Percentiles rank a stretch among this genome's conserved stretches.
Evolutionary conservation across 2,113 vertebrate genomes (phyloP).

Genomic region (Toxotes jaculatrix): DNA sequence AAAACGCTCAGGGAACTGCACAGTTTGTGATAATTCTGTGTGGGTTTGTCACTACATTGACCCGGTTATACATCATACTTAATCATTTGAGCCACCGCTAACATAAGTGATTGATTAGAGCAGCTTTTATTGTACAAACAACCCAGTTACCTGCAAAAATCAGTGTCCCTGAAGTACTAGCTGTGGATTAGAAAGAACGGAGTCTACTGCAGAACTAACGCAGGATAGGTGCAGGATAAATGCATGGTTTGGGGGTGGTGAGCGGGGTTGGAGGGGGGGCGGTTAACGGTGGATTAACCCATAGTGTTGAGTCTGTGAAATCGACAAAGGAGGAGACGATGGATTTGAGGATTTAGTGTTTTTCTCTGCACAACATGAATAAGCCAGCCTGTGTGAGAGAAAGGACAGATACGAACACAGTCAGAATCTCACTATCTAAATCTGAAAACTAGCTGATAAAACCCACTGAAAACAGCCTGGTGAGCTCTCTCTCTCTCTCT

Average conservation of each 20-base stretch:
- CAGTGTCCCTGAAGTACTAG: background rate
- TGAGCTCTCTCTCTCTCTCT: conserved; percentile 40
- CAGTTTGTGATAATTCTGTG: background rate
- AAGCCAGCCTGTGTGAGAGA: conserved; percentile 39
- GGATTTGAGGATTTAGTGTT: conserved; percentile 58
- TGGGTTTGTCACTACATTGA: too few relatives aligned
- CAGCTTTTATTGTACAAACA: background rate
- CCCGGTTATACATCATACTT: too few relatives aligned
- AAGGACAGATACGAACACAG: conserved; percentile 58
- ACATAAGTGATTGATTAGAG: background rate
- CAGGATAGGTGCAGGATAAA: conserved; percentile 28
- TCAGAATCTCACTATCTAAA: conserved; percentile 66
- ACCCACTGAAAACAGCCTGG: conserved; percentile 61
- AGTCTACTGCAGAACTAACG: conserved; percentile 23
- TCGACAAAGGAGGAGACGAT: conserved; percentile 23
- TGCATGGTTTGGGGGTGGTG: background rate
- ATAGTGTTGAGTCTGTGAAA: conserved; percentile 27
- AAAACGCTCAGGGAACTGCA: background rate
- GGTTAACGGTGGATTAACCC: conserved; percentile 31
- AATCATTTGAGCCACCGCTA: too few relatives aligned
- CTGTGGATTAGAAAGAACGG: background rate
- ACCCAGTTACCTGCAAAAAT: conserved; percentile 1
- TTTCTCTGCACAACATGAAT: conserved; percentile 47
- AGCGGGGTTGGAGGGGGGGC: background rate
- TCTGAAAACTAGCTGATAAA: conserved; percentile 71